Evolutionary conservation across 2,888 invertebrate species (phyloP), one percentile per base, ranked within the genome.

Genomic region (Caenorhabditis japonica): DNA sequence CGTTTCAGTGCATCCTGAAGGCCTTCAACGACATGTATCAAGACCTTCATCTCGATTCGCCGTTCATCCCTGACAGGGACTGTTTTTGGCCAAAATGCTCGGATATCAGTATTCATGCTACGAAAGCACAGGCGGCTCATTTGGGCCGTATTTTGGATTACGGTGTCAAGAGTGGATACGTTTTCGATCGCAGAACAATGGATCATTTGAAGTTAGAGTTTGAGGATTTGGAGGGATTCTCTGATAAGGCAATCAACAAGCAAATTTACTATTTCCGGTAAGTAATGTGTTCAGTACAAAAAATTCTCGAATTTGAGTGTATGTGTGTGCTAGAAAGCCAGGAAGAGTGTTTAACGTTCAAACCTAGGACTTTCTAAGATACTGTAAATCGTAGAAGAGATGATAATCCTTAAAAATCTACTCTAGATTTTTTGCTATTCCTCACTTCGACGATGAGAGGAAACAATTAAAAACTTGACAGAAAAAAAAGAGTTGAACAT

Each of bases 1-100:
- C 86, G 12, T 87, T 84, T 70, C 85, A 84, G 52, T 85, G 86
- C 69, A 83, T 77, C 64, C 76, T 86, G 76, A 84, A 87, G 68
- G 85, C 80, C 5, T 72, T 78, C 60, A 76, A 82, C 53, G 79
- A 69, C 12, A 59, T 69, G 60, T 74, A 74, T 30, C 60, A 62
- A 13, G 68, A 68, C 27, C 41, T 61, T 5, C 64, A 72, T 10
- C 23, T 66, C 8, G 72, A 72, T 15, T 47, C 55, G 2, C 55
- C 43, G n/a, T 72, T 66, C 49, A 66, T 74, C 13, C 36, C 56
- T 4, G 74, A 75, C 30, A 53, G 69, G 13, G 59, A 62, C 66
- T 74, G 79, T n/a, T 86, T 84, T 59, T 86, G 85, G 84, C 86
- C 86, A 5, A 58, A 72, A n/a, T 81, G 81, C 21, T 70, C 76